These are phyloP conservation scores for Silurus aristotelis DNA, from an alignment of 2,797 vertebrate species.

Conservation along the genomic window DNA sequence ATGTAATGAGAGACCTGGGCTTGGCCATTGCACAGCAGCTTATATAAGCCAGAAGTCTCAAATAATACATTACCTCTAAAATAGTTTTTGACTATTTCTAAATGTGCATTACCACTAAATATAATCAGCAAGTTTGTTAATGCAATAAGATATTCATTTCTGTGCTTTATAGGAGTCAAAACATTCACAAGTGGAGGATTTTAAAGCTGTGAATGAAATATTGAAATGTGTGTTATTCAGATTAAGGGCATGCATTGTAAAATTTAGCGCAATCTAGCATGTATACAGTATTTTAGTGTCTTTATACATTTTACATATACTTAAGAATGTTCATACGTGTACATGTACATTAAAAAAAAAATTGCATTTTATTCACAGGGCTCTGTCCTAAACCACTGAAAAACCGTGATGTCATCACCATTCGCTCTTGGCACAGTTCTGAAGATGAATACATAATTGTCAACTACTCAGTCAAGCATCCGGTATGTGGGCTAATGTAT, in stretches of 20 bases:
- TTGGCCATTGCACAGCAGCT: neutral
- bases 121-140: neutral
- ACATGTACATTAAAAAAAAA: too few relatives aligned
- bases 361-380: constrained; percentile 63
- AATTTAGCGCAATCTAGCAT: neutral
- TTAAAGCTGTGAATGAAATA: neutral
- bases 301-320: too few relatives aligned
- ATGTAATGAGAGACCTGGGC: neutral
- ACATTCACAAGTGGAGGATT: neutral
- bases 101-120: neutral
- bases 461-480: constrained; percentile 79
- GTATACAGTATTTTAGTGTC: neutral
- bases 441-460: constrained; percentile 73
- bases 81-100: neutral
- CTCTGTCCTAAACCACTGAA: constrained; percentile 72
- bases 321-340: too few relatives aligned
- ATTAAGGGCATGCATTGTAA: neutral
- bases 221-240: neutral
- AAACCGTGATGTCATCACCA: constrained; percentile 77
- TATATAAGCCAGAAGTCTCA: neutral
- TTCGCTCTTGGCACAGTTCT: constrained; percentile 75
- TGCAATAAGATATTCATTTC: neutral
- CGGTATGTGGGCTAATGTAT: constrained; percentile 58
- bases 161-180: neutral
- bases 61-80: neutral